Evolutionary conservation across 2,113 vertebrate genomes (phyloP), one percentile per base, ranked within the genome.

Genomic region (Stigmatopora nigra): DNA sequence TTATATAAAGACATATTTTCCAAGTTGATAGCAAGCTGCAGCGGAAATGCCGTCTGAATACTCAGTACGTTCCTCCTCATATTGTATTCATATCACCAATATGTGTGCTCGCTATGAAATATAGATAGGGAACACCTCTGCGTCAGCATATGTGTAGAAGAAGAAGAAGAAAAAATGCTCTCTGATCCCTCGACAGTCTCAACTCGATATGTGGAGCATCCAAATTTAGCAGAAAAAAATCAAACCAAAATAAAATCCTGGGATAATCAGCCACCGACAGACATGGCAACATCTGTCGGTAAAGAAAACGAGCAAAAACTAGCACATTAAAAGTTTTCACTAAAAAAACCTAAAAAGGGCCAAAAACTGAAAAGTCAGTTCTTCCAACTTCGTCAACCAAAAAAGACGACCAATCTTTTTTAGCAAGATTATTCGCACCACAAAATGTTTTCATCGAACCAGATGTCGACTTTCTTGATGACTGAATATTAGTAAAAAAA

Each of bases 211-310:
- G 74, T 86, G 79, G 86, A 87, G 79, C 84, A 85, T 84, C 83
- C 82, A 85, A 78, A 89, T 89, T 86, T 87, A 86, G 84, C 71
- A 45, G 56, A 11, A n/a, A 59, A 59, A 59, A n/a, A 12, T 19
- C 41, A 41, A 31, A 31, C 25, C 25, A 3, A 31, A 31, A 8
- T 57, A 45, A 77, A 82, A 72, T 81, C 69, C 55, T 60, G 79
- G 81, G 88, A 88, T 89, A 88, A 89, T 88, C 73, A 85, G 77
- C 71, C 69, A 78, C 71, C 61, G 73, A 17, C 75, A 84, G 79
- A 77, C 71, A 72, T 64, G 78, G 75, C 48, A 69, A 83, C 47
- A 79, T 86, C 81, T 87, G 84, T 79, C 71, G 35, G 68, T 10
- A n/a, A 48, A 48, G 61, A 51, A 31, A 31, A n/a, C 17, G n/a